phyloP scores from a whole-genome alignment of 2,888 invertebrate species.

The Leptothorax acervorum region DNA sequence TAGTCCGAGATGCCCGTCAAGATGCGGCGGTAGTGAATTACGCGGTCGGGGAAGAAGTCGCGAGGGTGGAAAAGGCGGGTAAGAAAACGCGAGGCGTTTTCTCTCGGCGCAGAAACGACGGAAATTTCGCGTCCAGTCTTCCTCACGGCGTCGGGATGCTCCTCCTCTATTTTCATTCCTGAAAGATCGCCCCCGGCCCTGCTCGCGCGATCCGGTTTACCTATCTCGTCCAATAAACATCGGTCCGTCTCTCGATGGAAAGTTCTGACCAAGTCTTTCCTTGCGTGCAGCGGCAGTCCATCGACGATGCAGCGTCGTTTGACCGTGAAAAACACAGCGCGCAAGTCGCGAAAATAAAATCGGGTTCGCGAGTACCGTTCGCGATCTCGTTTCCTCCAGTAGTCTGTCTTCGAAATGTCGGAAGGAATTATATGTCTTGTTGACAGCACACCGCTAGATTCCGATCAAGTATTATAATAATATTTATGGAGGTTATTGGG shows the following conservation, averaged over 20 bases:
- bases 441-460: constrained; percentile 37
- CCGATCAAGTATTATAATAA: neutral
- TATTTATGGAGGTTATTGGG: constrained; percentile 35
- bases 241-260: constrained; percentile 72
- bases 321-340: constrained; percentile 46
- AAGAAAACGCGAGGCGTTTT: constrained; percentile 28
- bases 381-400: constrained; percentile 17
- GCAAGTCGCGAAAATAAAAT: constrained; percentile 46
- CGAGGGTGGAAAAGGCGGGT: neutral
- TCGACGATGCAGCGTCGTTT: constrained; percentile 38
- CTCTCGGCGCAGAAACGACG: constrained; percentile 48
- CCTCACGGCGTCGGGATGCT: constrained; percentile 69
- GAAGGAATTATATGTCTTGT: constrained; percentile 29
- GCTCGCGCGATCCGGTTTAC: constrained; percentile 83
- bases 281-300: constrained; percentile 25
- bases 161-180: constrained; percentile 83
- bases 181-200: constrained; percentile 76
- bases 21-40: neutral
- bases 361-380: constrained; percentile 46
- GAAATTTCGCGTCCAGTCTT: constrained; percentile 71
- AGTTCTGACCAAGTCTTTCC: constrained; percentile 44
- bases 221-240: constrained; percentile 84
- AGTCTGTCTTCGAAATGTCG: constrained; percentile 31
- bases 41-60: neutral
- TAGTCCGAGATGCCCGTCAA: neutral